Evolutionary conservation across 2,888 invertebrate species (phyloP), one percentile per base, ranked within the genome.

Genomic region (Amblyjoppa fuscipennis): DNA sequence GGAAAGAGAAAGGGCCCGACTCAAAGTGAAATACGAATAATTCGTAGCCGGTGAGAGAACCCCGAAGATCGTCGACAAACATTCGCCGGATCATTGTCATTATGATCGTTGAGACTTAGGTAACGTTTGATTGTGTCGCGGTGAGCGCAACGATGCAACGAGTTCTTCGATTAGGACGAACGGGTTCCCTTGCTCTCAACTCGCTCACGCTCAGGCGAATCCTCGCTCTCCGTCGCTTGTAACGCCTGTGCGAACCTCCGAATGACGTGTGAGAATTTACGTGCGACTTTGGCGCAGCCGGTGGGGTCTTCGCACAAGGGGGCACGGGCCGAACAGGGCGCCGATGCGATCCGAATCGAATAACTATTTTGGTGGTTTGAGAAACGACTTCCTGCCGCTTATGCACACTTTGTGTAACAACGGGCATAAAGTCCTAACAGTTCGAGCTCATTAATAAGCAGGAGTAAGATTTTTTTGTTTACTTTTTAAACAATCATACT

Each of bases 131-230:
- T 74, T 31, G 45, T 45, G 34, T 73, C 59, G 59, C 9, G 64
- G 59, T 11, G 34, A 73, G 49, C 53, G 53, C 53, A 20, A 20
- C 53, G 53, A 51, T 77, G 71, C 71, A 79, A 38, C 79, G 75
- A 80, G 70, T 76, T 80, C n/a, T 79, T 79, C 70, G 79, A 80
- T 80, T 80, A 80, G 68, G 59, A 53, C 13, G 34, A 80, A 84
- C 84, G 73, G 78, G 81, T 84, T 81, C 59, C 38, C 49, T 45
- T 66, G 41, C 34, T 41, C 25, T 77, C 45, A 51, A 34, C 74
- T 79, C 68, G 74, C 69, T 69, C 79, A 69, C 69, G 73, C 69
- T 70, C 41, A 41, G 51, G 20, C 38, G 71, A 61, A 16, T 75
- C 56, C 25, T 45, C 13, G 28, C 28, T 28, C 59, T n/a, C 41